phyloP scores from a whole-genome alignment of 2,113 vertebrate genomes.

The Oncorhynchus masou region DNA sequence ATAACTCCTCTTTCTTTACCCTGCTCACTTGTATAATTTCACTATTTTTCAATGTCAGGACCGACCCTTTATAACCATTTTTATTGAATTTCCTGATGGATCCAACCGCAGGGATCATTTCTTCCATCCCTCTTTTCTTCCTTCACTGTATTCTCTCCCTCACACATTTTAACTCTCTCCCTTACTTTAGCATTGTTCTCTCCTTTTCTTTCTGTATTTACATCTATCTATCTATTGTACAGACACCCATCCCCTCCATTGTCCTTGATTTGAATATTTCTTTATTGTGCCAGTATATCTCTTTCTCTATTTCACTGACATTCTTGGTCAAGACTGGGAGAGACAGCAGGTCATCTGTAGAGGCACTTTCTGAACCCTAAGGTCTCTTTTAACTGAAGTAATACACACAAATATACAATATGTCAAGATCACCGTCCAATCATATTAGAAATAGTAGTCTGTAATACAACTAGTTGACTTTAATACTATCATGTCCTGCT shows the following conservation, averaged over 20 bases:
- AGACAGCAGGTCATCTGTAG: not conserved
- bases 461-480: too few species aligned
- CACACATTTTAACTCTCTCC: not conserved
- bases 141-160: not conserved
- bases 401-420: not conserved
- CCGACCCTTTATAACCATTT: slow-evolving; percentile 89
- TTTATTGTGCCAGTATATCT: not conserved
- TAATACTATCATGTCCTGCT: too few species aligned
- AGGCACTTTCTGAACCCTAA: not conserved
- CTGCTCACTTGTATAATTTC: slow-evolving; percentile 87
- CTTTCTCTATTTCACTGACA: not conserved
- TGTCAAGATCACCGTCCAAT: not conserved
- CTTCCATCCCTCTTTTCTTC: slow-evolving; percentile 32
- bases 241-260: not conserved
- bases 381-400: not conserved
- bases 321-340: not conserved
- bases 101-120: slow-evolving; percentile 69
- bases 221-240: not conserved
- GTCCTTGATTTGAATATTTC: not conserved
- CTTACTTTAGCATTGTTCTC: not conserved
- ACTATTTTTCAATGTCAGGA: slow-evolving; percentile 90
- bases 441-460: too few species aligned
- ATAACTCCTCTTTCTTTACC: slow-evolving; percentile 89
- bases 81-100: slow-evolving; percentile 93
- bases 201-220: slow-evolving; percentile 1